Base-by-base conservation (phyloP, 2,888 invertebrate species). In the Parascotia fuliginaria region DNA sequence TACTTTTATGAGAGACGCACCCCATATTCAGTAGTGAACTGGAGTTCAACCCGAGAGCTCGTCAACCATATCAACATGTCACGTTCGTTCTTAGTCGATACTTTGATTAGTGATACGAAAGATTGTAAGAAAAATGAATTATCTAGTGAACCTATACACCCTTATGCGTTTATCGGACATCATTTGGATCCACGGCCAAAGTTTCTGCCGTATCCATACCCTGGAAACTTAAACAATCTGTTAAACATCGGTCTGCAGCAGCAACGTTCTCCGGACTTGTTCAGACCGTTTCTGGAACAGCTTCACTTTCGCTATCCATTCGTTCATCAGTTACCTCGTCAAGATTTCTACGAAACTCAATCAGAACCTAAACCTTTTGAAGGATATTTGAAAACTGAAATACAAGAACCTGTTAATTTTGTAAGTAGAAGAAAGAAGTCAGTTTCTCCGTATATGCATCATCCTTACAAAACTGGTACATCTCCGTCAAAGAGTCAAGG, bases 1-100 rank as follows among this genome's bases (percentile, higher is more conserved):
- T 86, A 87, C 88, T 87, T 75, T 76, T 83, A 76, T 64, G 63
- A 74, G 75, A 75, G 72, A 76, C 81, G 76, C 84, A 84, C 83
- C 76, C 69, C 60, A 60, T 59, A 75, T 78, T 77, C 84, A 92
- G 91, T 92, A 65, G 77, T 66, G 66, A 65, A 71, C 68, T 72
- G 70, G 70, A 76, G 83, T 73, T 70, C 77, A 73, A 42, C 65
- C 67, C 59, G 82, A 43, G 47, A 55, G 64, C 64, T 68, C 31
- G 44, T 44, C 16, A 29, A 65, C 68, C 54, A 39, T 60, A 55
- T 43, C 52, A 93, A 89, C 70, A 96, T 96, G 96, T 96, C 96
- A 54, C 94, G 96, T 65, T 96, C 96, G 61, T 97, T 97, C 77
- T 83, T 96, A 47, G 96, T 97, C 75, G 97, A 97, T 75, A 95